Base-by-base conservation (phyloP, 2,113 vertebrate genomes). In the Zootoca vivipara region DNA sequence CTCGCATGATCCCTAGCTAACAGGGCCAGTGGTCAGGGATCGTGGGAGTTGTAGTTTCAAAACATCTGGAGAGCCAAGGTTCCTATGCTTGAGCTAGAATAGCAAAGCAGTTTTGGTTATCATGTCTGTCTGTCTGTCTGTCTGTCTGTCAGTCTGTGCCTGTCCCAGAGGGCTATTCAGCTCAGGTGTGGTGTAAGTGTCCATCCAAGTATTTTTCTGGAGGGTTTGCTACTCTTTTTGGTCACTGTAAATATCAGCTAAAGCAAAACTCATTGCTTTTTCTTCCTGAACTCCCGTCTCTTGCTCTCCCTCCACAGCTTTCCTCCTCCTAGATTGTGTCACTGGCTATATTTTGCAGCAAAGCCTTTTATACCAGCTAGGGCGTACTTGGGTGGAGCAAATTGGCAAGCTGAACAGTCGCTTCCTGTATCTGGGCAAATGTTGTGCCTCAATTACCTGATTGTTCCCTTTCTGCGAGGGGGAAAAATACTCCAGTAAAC, bases 341-440 rank as follows among this genome's bases (percentile, higher is more conserved):
- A 91, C 8, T 73, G 78, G 93, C 96, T 97, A 96, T 96, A 96
- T 97, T 96, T 94, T 96, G 95, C 95, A 95, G 93, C 96, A 86
- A 24, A 92, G 30, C 24, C 64, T 96, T 96, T 97, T 96, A 95
- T 96, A 96, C 93, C 40, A 0, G 2, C 52, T 52, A 75, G 40
- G 62, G 88, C 52, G 72, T 82, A 18, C n/a, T 4, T 85, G 95
- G 96, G 96, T 30, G 93, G 95, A 91, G 93, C 74, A 0, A 78
- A 83, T 89, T 94, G 93, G 93, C 91, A 86, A 89, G 73, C 64
- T 87, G 22, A 28, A 67, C 89, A 87, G 90, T 91, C 85, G 83
- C 90, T 96, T 95, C 94, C 94, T 94, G 92, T 94, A 91, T 94
- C 92, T 86, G 89, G 89, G 35, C 88, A 91, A 90, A 95, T 92